Conservation (phyloP, 2,797 vertebrate genomes). For the Urophycis tenuis region DNA sequence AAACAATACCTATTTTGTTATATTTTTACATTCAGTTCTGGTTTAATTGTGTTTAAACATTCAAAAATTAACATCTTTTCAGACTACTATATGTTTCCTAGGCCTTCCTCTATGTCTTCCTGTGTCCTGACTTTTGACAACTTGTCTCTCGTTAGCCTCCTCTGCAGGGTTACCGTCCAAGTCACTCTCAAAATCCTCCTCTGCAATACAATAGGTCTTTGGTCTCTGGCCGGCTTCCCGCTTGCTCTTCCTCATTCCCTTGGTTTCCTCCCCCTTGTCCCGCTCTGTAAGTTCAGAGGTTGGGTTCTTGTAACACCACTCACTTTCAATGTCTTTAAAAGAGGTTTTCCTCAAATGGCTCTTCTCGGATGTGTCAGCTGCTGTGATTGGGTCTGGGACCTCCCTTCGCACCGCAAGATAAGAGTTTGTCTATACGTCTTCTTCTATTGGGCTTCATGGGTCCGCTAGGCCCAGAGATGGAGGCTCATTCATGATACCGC, state of each 20-base stretch:
- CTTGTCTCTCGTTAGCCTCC: slow-evolving; percentile 16
- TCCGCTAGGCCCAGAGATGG: not conserved
- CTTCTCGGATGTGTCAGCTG: not conserved
- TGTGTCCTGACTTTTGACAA: slow-evolving; percentile 7
- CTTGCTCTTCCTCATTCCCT: slow-evolving; percentile 7
- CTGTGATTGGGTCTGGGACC: no score
- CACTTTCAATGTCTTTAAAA: not conserved
- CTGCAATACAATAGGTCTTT: not conserved
- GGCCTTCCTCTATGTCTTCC: slow-evolving; percentile 13
- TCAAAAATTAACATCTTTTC: no score
- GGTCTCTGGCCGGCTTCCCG: slow-evolving; percentile 1
- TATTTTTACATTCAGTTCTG: no score
- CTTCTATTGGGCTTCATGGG: not conserved
- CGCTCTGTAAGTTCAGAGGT: not conserved
- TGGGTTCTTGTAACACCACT: not conserved
- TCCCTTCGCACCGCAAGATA: no score
- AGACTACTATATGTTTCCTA: not conserved
- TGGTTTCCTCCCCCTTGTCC: not conserved
- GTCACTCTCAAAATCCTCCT: slow-evolving; percentile 21
- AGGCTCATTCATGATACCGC: slow-evolving; percentile 30
- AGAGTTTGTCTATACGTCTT: not conserved
- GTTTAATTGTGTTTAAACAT: no score
- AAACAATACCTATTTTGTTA: no score
- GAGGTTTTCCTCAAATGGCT: not conserved
- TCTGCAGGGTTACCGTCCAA: slow-evolving; percentile 31